Base-by-base conservation (phyloP, 2,888 invertebrate genomes). In the Lasioglossum villosulum region DNA sequence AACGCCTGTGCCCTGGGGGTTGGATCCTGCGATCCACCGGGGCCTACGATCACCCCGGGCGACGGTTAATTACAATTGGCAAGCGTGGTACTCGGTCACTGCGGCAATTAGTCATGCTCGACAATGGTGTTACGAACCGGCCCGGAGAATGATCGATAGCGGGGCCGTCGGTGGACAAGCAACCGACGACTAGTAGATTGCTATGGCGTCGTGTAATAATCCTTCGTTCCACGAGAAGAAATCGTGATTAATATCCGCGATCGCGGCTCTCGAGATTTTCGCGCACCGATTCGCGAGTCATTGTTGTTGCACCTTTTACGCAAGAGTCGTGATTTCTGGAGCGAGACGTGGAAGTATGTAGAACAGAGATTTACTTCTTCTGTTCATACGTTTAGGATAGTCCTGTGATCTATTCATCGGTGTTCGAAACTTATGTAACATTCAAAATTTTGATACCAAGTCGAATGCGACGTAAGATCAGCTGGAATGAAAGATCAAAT, bases 61-160 rank as follows among this genome's bases (percentile, higher is more conserved):
- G 86, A 88, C 84, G 80, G 82, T 89, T 90, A 90, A 90, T 90
- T 90, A 90, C 89, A 90, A 90, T 90, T 90, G 90, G 90, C 90
- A 90, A 90, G 90, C 88, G 90, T 82, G 86, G 88, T 82, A 83
- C 84, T 82, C 89, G 89, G 88, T 90, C 88, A 84, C 86, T 83
- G 86, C 78, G 83, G 90, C 90, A 92, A 93, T 93, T 92, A 93
- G 92, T 93, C 92, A 93, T 91, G 90, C 89, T 90, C 89, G 91
- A 91, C 93, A 93, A 92, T 92, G 89, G 89, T 88, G 86, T 87
- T 89, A 86, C 86, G 78, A 86, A 79, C 52, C 80, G 27, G 75
- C 82, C 63, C 34, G 84, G 86, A 56, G 88, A 88, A 91, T 93
- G 93, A 93, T 93, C 92, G 92, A 93, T 93, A 92, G 92, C 88